phyloP scores from a whole-genome alignment of 2,113 vertebrate genomes.

The Zonotrichia leucophrys region DNA sequence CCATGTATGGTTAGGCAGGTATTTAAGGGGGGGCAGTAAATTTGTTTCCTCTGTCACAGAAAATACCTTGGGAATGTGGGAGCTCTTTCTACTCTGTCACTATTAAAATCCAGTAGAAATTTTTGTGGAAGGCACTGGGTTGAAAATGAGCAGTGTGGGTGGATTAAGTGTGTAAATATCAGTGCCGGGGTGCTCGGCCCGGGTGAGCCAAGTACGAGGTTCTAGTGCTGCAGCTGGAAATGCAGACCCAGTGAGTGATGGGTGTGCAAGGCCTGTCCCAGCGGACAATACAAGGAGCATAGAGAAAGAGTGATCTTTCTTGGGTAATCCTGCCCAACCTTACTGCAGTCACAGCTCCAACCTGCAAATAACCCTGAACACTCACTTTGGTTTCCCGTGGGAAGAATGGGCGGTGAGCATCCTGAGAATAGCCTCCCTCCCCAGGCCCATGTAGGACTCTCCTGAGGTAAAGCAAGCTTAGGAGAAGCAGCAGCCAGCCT shows the following conservation, averaged over 20 bases:
- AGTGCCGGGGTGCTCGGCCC: not conserved
- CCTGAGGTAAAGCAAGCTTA: not conserved
- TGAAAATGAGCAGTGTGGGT: not conserved
- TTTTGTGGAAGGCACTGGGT: not conserved
- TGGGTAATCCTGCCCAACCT: not conserved
- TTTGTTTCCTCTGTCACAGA: not conserved
- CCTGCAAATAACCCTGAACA: slow-evolving; percentile 25
- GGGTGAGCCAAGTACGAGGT: not conserved
- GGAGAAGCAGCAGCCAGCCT: not conserved
- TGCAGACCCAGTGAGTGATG: not conserved
- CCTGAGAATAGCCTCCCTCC: not conserved
- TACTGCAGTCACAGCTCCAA: not conserved
- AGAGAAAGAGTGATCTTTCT: not conserved
- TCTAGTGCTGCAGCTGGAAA: not conserved
- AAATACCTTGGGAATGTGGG: not conserved
- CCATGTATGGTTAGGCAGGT: not conserved
- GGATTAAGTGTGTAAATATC: not conserved
- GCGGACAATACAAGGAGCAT: not conserved
- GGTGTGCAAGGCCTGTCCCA: not conserved
- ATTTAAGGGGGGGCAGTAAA: not conserved
- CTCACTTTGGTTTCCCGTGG: not conserved
- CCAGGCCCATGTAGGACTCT: not conserved
- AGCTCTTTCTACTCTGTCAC: not conserved
- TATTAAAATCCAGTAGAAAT: not conserved
- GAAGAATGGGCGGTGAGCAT: not conserved